Base-by-base conservation (phyloP, 2,797 vertebrate species). In the Danio jaintianensis region DNA sequence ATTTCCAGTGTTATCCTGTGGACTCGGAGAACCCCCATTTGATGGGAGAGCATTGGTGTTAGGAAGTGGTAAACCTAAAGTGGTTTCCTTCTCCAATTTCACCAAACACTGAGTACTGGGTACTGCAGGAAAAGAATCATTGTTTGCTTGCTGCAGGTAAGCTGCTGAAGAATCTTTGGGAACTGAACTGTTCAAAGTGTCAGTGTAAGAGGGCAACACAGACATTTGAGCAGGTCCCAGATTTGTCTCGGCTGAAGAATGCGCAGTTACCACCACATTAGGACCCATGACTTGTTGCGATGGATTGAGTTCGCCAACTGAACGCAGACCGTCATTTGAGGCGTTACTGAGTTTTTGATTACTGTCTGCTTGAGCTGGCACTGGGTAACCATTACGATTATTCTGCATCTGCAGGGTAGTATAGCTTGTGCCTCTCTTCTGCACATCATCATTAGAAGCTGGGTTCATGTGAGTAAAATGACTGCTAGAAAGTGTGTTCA, bases 401-500 rank as follows among this genome's bases (percentile, higher is more conserved):
- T 63, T 67, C 18, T 81, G 84, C 15, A 69, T 53, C 15, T 85
- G 86, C 40, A 86, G 61, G 55, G 79, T 6, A 58, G 78, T 40
- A 22, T 70, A 84, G 80, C 18, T 53, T 16, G 82, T 78, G 48
- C 77, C 72, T 63, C 66, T 63, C 12, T 74, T 79, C 52, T 78
- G 84, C 92, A 90, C 89, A 87, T 88, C 90, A 75, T 85, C 18
- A 55, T 87, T 91, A 20, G 66, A 67, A 47, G 64, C 43, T 42
- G 80, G 50, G 68, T 85, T 89, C 16, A 88, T 67, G 50, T 86
- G 86, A n/a, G 88, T 58, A 77, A 89, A 91, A 42, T 59, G 42
- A 29, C 62, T 75, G 55, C n/a, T 69, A 15, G 86, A 63, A 59
- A 83, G 71, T 45, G 48, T 47, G 48, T 87, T 85, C 16, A 83